Evolutionary conservation across 2,888 invertebrate genomes (phyloP).

Genomic region (Napeogenes inachia): DNA sequence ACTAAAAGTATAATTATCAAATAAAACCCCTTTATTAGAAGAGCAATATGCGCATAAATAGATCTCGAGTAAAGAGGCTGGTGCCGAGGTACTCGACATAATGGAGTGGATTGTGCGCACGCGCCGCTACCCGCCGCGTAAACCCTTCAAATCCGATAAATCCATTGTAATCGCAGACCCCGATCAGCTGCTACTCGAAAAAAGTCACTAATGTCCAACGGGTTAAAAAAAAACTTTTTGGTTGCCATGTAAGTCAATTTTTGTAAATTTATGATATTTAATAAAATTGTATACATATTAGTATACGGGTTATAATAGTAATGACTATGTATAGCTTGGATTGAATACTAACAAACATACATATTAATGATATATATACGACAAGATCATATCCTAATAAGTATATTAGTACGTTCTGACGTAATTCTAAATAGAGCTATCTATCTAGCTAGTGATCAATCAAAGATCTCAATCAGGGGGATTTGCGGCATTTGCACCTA

Average conservation of each 20-base stretch:
- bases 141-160: slow-evolving; percentile 49
- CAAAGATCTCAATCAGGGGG: slow-evolving; percentile 49
- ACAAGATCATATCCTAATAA: too few relatives aligned
- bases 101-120: slow-evolving; percentile 55
- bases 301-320: too few relatives aligned
- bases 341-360: background rate
- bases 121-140: slow-evolving; percentile 37
- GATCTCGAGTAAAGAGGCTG: slow-evolving; percentile 50
- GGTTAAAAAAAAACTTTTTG: slow-evolving; percentile 24
- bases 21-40: slow-evolving; percentile 44
- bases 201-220: slow-evolving; percentile 37
- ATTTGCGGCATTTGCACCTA: slow-evolving; percentile 65
- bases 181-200: slow-evolving; percentile 61
- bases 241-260: too few relatives aligned
- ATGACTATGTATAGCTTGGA: background rate
- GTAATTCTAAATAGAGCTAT: slow-evolving; percentile 3
- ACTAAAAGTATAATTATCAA: slow-evolving; percentile 9
- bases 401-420: too few relatives aligned
- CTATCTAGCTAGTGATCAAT: slow-evolving; percentile 32
- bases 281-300: too few relatives aligned
- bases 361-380: too few relatives aligned
- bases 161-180: slow-evolving; percentile 55
- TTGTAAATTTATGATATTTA: too few relatives aligned
- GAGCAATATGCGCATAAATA: slow-evolving; percentile 66
- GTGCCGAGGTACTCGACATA: slow-evolving; percentile 53